Percentiles rank a stretch among this genome's conserved stretches.
Evolutionary conservation across 2,888 invertebrate species (phyloP).

Genomic region (Himalopsyche japonica): DNA sequence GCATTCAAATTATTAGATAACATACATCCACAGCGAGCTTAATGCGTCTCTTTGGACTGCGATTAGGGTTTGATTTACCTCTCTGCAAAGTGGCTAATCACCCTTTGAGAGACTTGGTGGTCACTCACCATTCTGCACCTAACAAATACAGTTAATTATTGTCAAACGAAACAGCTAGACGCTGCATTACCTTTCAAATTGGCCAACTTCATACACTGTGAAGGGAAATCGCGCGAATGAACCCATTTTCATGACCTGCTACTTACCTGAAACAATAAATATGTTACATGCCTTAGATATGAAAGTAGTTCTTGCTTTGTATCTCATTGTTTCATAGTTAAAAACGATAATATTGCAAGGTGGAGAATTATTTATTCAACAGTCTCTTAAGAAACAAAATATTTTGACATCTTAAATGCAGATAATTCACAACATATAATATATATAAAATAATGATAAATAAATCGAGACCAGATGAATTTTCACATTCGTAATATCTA

Average conservation of each 20-base stretch:
- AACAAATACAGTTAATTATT: slow-evolving; percentile 13
- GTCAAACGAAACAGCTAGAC: slow-evolving; percentile 10
- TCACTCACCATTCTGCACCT: background rate
- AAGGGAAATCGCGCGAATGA: background rate
- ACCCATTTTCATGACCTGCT: background rate
- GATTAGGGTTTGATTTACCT: slow-evolving; percentile 17
- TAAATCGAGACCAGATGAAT: too few species aligned
- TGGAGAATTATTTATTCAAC: too few species aligned
- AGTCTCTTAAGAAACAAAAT: too few species aligned
- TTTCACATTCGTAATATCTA: too few species aligned
- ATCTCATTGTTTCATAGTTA: too few species aligned
- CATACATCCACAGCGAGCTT: slow-evolving; percentile 26
- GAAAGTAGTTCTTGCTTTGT: too few species aligned
- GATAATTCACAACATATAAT: too few species aligned
- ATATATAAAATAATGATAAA: too few species aligned
- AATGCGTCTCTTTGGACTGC: slow-evolving; percentile 34
- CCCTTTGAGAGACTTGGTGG: slow-evolving; percentile 28
- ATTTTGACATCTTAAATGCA: too few species aligned
- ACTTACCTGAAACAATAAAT: background rate
- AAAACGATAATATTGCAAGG: too few species aligned
- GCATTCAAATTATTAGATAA: slow-evolving; percentile 32
- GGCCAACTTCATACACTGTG: background rate
- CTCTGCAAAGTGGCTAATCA: slow-evolving; percentile 35
- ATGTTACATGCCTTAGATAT: too few species aligned
- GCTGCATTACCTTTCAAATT: background rate